These are phyloP conservation scores for Cataglyphis rosenhaueri DNA, from an alignment of 2,888 invertebrate genomes.

Conservation along the genomic window DNA sequence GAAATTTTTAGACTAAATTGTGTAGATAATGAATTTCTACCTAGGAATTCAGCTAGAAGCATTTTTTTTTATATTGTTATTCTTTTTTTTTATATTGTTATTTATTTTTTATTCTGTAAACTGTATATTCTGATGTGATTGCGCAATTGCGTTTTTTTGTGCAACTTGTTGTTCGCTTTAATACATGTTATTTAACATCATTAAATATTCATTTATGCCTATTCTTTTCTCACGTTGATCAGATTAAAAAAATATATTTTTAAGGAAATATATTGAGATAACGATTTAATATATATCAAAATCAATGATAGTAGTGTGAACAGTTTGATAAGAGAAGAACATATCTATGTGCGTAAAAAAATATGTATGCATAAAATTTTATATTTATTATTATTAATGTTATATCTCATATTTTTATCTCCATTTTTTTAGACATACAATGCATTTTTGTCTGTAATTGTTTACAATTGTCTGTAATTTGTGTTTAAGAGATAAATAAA, in stretches of 20 bases:
- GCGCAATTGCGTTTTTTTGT: conserved; percentile 22
- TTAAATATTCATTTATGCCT: conserved; percentile 41
- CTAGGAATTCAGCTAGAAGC: neutral
- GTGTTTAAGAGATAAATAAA: neutral
- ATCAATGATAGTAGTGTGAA: neutral
- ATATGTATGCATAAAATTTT: conserved; percentile 1
- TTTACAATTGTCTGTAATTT: neutral
- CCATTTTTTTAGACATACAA: neutral
- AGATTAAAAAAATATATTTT: conserved; percentile 27
- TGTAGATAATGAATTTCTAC: neutral
- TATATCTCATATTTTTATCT: neutral
- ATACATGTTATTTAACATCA: conserved; percentile 11
- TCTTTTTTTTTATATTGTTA: neutral
- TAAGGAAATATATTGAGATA: conserved; percentile 11
- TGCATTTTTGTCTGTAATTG: neutral
- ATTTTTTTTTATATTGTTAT: neutral
- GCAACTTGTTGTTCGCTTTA: conserved; percentile 17
- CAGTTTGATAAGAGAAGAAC: neutral
- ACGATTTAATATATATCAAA: conserved; percentile 15
- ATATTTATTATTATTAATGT: neutral
- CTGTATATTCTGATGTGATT: conserved; percentile 11
- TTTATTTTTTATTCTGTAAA: conserved; percentile 14
- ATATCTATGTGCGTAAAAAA: neutral
- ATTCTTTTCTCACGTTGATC: conserved; percentile 1
- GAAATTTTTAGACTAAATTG: neutral